phyloP scores from a whole-genome alignment of 2,113 vertebrate species.

The Podarcis muralis region DNA sequence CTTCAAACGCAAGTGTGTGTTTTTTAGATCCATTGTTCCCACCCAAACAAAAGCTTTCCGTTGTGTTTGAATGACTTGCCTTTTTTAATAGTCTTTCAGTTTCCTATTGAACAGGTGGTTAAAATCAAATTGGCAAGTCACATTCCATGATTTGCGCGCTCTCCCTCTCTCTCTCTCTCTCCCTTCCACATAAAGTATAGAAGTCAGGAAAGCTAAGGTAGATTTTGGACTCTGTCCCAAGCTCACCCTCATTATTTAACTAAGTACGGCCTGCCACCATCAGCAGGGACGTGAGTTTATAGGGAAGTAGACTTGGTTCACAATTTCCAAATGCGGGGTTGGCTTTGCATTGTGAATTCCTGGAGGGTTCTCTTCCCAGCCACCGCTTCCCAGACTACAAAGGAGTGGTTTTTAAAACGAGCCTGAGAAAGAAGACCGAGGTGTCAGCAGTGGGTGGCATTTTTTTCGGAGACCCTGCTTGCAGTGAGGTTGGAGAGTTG shows the following conservation, averaged over 20 bases:
- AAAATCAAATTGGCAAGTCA: background rate
- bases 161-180: background rate
- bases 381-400: constrained; percentile 31
- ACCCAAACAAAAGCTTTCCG: background rate
- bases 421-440: background rate
- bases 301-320: background rate
- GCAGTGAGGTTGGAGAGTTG: background rate
- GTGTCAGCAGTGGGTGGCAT: background rate
- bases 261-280: background rate
- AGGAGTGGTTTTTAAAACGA: constrained; percentile 50
- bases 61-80: background rate
- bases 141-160: background rate
- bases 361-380: constrained; percentile 49
- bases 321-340: constrained; percentile 43
- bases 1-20: background rate
- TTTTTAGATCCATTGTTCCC: background rate
- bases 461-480: background rate
- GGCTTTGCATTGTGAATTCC: constrained; percentile 21
- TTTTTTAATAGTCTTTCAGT: background rate
- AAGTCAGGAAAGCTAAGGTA: background rate
- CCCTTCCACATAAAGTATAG: background rate
- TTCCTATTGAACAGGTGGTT: background rate
- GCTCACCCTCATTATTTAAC: background rate
- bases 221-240: background rate
- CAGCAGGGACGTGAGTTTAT: constrained; percentile 34